These are phyloP conservation scores for Tholera decimalis DNA, from an alignment of 2,888 invertebrate species.

Conservation along the genomic window DNA sequence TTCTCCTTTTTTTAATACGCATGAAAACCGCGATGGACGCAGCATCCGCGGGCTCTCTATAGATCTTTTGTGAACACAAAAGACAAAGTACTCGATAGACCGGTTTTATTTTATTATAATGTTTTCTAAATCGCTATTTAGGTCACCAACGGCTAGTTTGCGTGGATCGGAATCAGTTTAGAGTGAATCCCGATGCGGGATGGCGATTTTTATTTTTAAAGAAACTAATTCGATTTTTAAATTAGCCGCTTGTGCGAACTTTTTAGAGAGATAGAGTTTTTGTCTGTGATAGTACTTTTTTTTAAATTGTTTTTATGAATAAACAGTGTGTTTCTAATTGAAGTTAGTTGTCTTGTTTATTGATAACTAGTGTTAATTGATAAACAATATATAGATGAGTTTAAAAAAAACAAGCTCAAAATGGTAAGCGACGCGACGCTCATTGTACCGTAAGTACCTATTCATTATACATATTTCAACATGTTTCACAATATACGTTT, in stretches of 20 bases:
- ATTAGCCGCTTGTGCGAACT: slow-evolving; percentile 5
- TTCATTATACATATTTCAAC: neutral
- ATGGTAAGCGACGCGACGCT: neutral
- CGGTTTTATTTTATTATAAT: slow-evolving; percentile 81
- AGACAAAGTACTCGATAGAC: slow-evolving; percentile 85
- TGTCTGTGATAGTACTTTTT: neutral
- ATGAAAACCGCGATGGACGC: slow-evolving; percentile 77
- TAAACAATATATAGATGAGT: neutral
- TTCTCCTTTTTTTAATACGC: slow-evolving; percentile 74
- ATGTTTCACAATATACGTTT: neutral
- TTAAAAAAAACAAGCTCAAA: neutral
- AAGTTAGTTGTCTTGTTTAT: neutral
- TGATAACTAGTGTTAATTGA: neutral
- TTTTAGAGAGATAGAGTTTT: slow-evolving; percentile 20
- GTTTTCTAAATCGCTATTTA: slow-evolving; percentile 79
- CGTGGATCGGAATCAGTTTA: slow-evolving; percentile 76
- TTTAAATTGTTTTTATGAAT: neutral
- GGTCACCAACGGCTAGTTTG: slow-evolving; percentile 86
- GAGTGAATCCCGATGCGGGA: slow-evolving; percentile 68
- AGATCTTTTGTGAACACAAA: slow-evolving; percentile 83
- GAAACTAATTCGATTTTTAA: slow-evolving; percentile 45
- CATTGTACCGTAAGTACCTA: slow-evolving; percentile 17
- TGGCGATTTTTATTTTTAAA: slow-evolving; percentile 52
- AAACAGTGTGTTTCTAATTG: neutral
- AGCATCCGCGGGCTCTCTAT: slow-evolving; percentile 89